Evolutionary conservation across 2,888 invertebrate genomes (phyloP).

Genomic region (Melanchra persicariae): DNA sequence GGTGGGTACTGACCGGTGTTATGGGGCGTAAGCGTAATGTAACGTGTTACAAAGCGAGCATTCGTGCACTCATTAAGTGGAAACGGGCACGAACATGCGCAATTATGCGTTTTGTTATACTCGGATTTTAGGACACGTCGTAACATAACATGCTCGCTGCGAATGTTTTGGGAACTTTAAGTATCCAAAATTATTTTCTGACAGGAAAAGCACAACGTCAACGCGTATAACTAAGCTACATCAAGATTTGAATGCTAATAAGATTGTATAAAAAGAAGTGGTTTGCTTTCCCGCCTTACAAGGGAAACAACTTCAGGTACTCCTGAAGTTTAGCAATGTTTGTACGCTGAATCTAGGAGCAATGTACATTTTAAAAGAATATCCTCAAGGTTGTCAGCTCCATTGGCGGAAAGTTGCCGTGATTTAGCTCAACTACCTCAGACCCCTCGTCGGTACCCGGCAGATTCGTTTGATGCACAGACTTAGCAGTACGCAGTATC

Average conservation of each 20-base stretch:
- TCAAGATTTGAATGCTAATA: not conserved
- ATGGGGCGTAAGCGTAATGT: too few species aligned
- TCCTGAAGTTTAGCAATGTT: not conserved
- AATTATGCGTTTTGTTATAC: too few species aligned
- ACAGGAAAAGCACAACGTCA: not conserved
- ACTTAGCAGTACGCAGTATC: slow-evolving; percentile 77
- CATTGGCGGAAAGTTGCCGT: slow-evolving; percentile 80
- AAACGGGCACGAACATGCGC: too few species aligned
- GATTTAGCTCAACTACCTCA: slow-evolving; percentile 70
- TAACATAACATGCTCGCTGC: too few species aligned
- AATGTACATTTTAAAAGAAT: slow-evolving; percentile 69
- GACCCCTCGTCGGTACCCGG: slow-evolving; percentile 81
- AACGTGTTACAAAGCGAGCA: too few species aligned
- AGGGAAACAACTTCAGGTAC: not conserved
- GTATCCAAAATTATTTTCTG: not conserved
- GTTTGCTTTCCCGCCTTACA: not conserved
- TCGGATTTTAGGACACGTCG: too few species aligned
- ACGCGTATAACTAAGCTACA: too few species aligned
- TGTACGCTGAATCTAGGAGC: not conserved
- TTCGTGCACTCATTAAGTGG: too few species aligned
- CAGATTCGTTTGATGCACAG: slow-evolving; percentile 81
- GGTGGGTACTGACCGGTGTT: too few species aligned
- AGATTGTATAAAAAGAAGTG: not conserved
- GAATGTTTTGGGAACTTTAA: too few species aligned
- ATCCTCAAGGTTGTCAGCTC: slow-evolving; percentile 80